phyloP scores from a whole-genome alignment of 2,113 vertebrate species.

The Lasiurus borealis region DNA sequence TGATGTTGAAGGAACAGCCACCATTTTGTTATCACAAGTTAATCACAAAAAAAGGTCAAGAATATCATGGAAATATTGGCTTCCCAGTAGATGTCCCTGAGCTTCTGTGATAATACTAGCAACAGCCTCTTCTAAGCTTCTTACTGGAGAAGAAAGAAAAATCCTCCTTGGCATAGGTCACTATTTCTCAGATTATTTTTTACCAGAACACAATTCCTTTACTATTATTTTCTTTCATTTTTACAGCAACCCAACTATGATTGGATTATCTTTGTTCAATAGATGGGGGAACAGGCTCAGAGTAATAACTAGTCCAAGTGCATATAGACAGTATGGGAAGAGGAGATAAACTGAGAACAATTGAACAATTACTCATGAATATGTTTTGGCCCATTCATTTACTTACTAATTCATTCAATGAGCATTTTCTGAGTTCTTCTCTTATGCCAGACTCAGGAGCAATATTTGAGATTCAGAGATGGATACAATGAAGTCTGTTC shows the following conservation, averaged over 20 bases:
- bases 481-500: not conserved
- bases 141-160: constrained; percentile 9
- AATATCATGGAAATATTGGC: not conserved
- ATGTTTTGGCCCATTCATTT: not conserved
- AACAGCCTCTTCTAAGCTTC: not conserved
- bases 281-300: not conserved
- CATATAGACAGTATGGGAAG: not conserved
- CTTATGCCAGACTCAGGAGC: not conserved
- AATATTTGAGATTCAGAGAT: not conserved
- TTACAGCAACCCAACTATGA: not conserved
- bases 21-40: constrained; percentile 45
- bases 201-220: not conserved
- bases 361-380: not conserved
- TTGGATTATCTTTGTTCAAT: not conserved
- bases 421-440: not conserved
- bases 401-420: not conserved
- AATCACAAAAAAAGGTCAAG: not conserved
- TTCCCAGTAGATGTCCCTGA: not conserved
- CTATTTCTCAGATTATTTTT: constrained; percentile 23
- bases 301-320: not conserved
- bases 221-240: constrained; percentile 5
- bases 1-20: not conserved
- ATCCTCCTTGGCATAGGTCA: not conserved
- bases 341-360: not conserved
- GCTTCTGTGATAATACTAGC: not conserved